A percentile compares a stretch with the other conserved stretches of the same genome.
phyloP scores from a whole-genome alignment of 1,140 invertebrate species.

The Drosophila persimilis region DNA sequence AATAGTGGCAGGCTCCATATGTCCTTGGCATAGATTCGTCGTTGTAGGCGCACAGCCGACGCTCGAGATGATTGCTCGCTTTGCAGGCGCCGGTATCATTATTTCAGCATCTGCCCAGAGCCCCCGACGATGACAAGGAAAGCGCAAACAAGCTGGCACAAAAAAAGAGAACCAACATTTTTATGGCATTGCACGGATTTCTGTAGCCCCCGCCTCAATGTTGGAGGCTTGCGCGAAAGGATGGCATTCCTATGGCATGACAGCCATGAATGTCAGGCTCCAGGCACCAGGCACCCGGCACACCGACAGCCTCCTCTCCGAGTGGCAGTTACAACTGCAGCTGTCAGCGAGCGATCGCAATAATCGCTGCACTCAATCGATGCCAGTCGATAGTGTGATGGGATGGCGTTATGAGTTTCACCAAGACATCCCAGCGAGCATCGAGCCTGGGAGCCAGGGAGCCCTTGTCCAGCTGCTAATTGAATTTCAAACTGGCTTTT shows the following conservation, averaged over 20 bases:
- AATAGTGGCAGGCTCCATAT: slow-evolving; percentile 47
- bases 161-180: slow-evolving; percentile 24
- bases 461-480: slow-evolving; percentile 34
- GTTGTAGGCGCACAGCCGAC: slow-evolving; percentile 18
- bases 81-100: slow-evolving; percentile 60
- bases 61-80: slow-evolving; percentile 67
- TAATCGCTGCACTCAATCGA: slow-evolving; percentile 62
- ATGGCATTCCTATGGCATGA: slow-evolving; percentile 48
- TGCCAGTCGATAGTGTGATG: background rate
- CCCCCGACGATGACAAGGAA: slow-evolving; percentile 23
- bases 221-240: slow-evolving; percentile 15
- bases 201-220: slow-evolving; percentile 24
- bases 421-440: slow-evolving; percentile 1
- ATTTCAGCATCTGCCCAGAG: slow-evolving; percentile 45
- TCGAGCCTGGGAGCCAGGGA: too few relatives aligned
- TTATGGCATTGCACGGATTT: slow-evolving; percentile 46
- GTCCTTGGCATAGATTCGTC: slow-evolving; percentile 70
- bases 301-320: slow-evolving; percentile 1
- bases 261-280: slow-evolving; percentile 35
- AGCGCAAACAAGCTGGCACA: slow-evolving; percentile 7
- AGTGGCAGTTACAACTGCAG: slow-evolving; percentile 34
- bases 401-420: slow-evolving; percentile 26
- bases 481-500: slow-evolving; percentile 60
- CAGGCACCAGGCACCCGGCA: background rate
- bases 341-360: slow-evolving; percentile 51